Evolutionary conservation across 2,888 invertebrate genomes (phyloP), one percentile per base, ranked within the genome.

Genomic region (Neoitamus cyanurus): DNA sequence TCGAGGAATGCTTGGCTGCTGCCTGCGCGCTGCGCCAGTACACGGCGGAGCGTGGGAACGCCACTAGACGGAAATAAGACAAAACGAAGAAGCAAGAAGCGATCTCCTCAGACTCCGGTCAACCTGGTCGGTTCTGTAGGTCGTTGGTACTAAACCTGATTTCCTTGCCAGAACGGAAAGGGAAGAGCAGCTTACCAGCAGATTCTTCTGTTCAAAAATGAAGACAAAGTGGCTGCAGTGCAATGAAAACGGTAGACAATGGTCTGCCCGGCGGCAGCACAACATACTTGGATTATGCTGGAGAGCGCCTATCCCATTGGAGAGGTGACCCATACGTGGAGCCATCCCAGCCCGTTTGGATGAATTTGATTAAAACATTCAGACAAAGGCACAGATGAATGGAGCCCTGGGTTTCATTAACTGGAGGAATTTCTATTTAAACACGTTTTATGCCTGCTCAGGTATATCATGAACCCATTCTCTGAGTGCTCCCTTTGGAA

Each of bases 311-410:
- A 58, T 20, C 58, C 70, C 70, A 82, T 36, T 69, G 6, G 82
- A 6, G 78, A 34, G 42, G 15, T 20, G 78, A 78, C 58, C 78
- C 78, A 78, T 78, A 78, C 78, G 42, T 78, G 30, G 78, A 58
- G 78, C 78, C 68, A 82, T 69, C 68, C 37, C 25, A 37, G 68
- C 68, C 28, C 82, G 37, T 36, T 69, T 20, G 28, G 69, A 68
- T 82, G 69, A 82, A 82, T 82, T 82, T 82, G 82, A 82, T 82
- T 82, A 82, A 82, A 82, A 82, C 82, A 82, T 82, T 69, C 42
- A 36, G 82, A 82, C 68, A 82, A 82, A 69, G 69, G 36, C 36
- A 3, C 68, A 82, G 68, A 69, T 82, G 82, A 82, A 82, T 82
- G 82, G 69, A 82, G 48, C 69, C 69, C 68, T 30, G 69, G 34